Percentiles rank a stretch among this genome's conserved stretches.
phyloP scores from a whole-genome alignment of 2,113 vertebrate genomes.

The Chaenocephalus aceratus region DNA sequence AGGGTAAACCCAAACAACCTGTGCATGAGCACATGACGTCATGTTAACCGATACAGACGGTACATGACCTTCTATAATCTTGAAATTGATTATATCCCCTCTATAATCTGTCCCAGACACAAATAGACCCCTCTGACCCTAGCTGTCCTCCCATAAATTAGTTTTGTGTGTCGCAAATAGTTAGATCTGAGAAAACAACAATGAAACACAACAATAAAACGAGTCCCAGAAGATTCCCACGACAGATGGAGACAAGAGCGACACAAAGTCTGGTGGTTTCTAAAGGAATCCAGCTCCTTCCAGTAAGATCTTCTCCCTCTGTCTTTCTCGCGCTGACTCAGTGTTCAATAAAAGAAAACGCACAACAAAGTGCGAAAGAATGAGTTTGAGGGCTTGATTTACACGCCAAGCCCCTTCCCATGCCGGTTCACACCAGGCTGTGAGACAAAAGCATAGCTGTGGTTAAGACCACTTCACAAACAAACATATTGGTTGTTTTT shows the following conservation, averaged over 20 bases:
- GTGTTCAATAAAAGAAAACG: conserved; percentile 36
- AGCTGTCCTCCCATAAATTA: conserved; percentile 3
- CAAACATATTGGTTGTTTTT: conserved; percentile 24
- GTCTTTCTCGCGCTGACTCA: conserved; percentile 32
- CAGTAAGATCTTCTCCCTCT: conserved; percentile 32
- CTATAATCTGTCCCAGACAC: conserved; percentile 1
- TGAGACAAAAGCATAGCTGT: conserved; percentile 52
- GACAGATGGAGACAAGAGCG: conserved; percentile 47
- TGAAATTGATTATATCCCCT: neutral
- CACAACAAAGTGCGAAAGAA: conserved; percentile 58
- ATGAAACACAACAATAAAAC: conserved; percentile 52
- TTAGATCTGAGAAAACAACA: conserved; percentile 48
- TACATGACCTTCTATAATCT: conserved; percentile 17
- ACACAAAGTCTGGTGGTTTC: conserved; percentile 76
- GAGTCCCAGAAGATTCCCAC: conserved; percentile 53
- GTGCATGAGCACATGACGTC: neutral
- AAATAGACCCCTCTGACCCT: conserved; percentile 6
- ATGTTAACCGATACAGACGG: conserved; percentile 4
- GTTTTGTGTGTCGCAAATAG: neutral
- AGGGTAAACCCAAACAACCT: conserved; percentile 56
- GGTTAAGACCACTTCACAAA: conserved; percentile 38
- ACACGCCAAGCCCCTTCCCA: neutral
- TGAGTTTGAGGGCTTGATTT: conserved; percentile 3
- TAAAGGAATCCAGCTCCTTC: conserved; percentile 56
- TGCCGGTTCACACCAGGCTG: conserved; percentile 28